Evolutionary conservation across 2,888 invertebrate genomes (phyloP).

Genomic region (Ferdinandea cuprea): DNA sequence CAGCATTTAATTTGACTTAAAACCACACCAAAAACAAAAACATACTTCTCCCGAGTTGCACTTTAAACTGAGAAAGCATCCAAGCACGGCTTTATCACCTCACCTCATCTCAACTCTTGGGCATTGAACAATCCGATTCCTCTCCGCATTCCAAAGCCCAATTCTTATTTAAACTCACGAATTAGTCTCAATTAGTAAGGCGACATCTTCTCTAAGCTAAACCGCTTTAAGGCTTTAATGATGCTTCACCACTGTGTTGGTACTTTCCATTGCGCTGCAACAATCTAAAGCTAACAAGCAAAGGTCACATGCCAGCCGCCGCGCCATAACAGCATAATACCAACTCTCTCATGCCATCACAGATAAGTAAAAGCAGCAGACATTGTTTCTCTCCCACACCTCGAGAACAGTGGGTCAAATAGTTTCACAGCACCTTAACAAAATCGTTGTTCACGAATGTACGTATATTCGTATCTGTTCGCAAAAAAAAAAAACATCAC

Average conservation of each 20-base stretch:
- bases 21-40: too few relatives aligned
- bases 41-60: too few relatives aligned
- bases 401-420: constrained; percentile 63
- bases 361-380: constrained; percentile 48
- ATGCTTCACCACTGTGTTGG: constrained; percentile 7
- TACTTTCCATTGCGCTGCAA: background rate
- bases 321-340: background rate
- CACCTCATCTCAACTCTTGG: too few relatives aligned
- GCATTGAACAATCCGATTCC: too few relatives aligned
- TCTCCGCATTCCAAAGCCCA: background rate
- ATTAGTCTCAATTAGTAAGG: background rate
- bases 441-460: constrained; percentile 43
- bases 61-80: too few relatives aligned
- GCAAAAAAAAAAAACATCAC: constrained; percentile 28
- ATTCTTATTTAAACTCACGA: background rate
- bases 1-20: too few relatives aligned
- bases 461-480: background rate
- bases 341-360: constrained; percentile 3
- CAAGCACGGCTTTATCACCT: too few relatives aligned
- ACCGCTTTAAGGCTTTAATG: constrained; percentile 8
- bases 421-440: constrained; percentile 54
- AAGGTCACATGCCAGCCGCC: constrained; percentile 38
- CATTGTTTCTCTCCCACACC: constrained; percentile 44
- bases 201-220: constrained; percentile 1
- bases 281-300: constrained; percentile 40